These are phyloP conservation scores for Drosophila malerkotliana DNA, from an alignment of 1,140 invertebrate genomes.

Conservation along the genomic window DNA sequence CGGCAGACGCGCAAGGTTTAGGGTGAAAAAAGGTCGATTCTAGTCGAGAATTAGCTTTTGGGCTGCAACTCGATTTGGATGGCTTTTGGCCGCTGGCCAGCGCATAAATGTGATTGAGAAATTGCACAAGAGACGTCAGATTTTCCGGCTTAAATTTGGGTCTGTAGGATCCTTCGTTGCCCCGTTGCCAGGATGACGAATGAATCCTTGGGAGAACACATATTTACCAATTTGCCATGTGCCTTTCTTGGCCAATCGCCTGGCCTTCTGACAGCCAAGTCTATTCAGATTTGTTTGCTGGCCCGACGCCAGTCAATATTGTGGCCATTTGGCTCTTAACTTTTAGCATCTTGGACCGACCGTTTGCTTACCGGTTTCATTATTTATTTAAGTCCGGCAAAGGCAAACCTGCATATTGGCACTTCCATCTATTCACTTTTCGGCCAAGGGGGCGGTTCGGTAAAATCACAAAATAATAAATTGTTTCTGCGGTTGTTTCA, in stretches of 20 bases:
- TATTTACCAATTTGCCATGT: conserved; percentile 2
- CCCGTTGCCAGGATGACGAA: conserved; percentile 17
- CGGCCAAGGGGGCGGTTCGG: neutral
- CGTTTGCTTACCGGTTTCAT: conserved; percentile 69
- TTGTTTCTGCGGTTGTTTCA: conserved; percentile 70
- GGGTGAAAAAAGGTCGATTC: conserved; percentile 61
- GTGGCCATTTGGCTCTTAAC: conserved; percentile 40
- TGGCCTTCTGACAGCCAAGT: conserved; percentile 39
- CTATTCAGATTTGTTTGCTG: conserved; percentile 44
- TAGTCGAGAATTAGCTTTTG: conserved; percentile 40
- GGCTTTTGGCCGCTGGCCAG: conserved; percentile 20
- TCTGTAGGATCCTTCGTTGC: conserved; percentile 37
- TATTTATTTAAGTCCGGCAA: conserved; percentile 74
- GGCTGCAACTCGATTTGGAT: conserved; percentile 35
- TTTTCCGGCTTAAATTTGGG: conserved; percentile 45
- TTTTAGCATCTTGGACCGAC: conserved; percentile 40
- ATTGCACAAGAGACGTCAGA: conserved; percentile 55
- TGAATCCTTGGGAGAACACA: conserved; percentile 15
- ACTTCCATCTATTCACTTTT: conserved; percentile 20
- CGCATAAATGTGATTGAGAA: conserved; percentile 73
- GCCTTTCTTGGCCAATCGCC: conserved; percentile 23
- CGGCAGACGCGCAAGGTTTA: conserved; percentile 40
- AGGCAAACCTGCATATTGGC: conserved; percentile 74
- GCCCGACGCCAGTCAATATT: conserved; percentile 47
- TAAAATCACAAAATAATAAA: conserved; percentile 75